Evolutionary conservation across 1,140 invertebrate species (phyloP), one percentile per base, ranked within the genome.

Genomic region (Dendrolimus punctatus): DNA sequence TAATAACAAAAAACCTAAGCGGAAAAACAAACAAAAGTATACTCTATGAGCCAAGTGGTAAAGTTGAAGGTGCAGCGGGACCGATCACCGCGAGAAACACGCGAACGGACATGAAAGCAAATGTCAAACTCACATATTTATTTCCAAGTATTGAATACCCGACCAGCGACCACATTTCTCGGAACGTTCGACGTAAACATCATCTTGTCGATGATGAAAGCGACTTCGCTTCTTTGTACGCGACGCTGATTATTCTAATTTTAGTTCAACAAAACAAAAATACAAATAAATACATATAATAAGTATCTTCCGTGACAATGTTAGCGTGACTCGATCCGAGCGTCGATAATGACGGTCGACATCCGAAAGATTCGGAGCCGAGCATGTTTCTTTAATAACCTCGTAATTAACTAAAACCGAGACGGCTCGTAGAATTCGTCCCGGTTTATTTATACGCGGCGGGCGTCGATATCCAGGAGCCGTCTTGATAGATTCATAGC

Each of bases 91-190:
- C 80, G 81, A 85, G 67, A 71, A 77, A 81, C 83, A 82, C 80
- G 74, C 77, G 69, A 77, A 74, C 76, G 68, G 62, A 76, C 82
- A 84, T 86, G 80, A 86, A 86, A 86, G 83, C 80, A 81, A 81
- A 86, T 86, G 83, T 86, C 83, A 86, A 85, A 82, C 78, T 81
- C 70, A 84, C 80, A 80, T 82, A 86, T 86, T 85, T 86, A 86
- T 86, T 86, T 86, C 83, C 80, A 78, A 84, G 83, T 86, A 86
- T 86, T 82, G 83, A 82, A 85, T 80, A 71, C 60, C 73, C 72
- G 68, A 71, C 66, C 52, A 62, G 73, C 72, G 68, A 71, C 66
- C 52, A 62, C 70, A 76, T 54, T 78, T 84, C 80, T 82, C 62
- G 67, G 80, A 83, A 84, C 68, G 73, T 67, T 64, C 73, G 62